phyloP scores from a whole-genome alignment of 1,140 invertebrate species.

The Drosophila littoralis region DNA sequence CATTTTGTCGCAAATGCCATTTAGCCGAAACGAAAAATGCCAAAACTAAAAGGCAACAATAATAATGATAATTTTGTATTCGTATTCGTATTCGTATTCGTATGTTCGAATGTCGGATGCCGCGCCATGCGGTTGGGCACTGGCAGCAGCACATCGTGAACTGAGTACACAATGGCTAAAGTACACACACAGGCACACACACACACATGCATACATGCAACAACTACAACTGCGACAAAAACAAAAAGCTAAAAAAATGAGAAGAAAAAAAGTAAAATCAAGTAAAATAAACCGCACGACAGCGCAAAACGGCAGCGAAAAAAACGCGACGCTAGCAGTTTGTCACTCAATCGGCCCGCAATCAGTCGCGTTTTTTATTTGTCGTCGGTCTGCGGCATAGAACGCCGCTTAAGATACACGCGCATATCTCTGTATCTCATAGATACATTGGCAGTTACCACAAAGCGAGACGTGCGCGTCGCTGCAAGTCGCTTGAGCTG shows the following conservation, averaged over 20 bases:
- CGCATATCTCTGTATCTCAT: slow-evolving; percentile 54
- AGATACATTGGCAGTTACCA: slow-evolving; percentile 39
- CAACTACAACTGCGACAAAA: slow-evolving; percentile 6
- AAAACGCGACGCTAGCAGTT: slow-evolving; percentile 72
- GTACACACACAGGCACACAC: slow-evolving; percentile 57
- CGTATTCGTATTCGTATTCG: slow-evolving; percentile 31
- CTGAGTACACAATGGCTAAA: slow-evolving; percentile 81
- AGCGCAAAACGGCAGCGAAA: slow-evolving; percentile 64
- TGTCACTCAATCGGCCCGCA: slow-evolving; percentile 79
- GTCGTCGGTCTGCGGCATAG: slow-evolving; percentile 4
- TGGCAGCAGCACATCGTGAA: slow-evolving; percentile 61
- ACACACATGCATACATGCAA: neutral
- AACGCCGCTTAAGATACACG: neutral
- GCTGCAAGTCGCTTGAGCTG: slow-evolving; percentile 36
- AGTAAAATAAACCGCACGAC: slow-evolving; percentile 73
- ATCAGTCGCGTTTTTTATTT: slow-evolving; percentile 71
- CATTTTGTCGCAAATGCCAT: slow-evolving; percentile 48
- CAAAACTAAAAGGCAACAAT: slow-evolving; percentile 40
- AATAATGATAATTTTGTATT: slow-evolving; percentile 53
- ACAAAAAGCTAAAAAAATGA: slow-evolving; percentile 4
- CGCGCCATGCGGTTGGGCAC: slow-evolving; percentile 49
- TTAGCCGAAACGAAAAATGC: slow-evolving; percentile 43
- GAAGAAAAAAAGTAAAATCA: slow-evolving; percentile 30
- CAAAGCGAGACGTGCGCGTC: slow-evolving; percentile 33
- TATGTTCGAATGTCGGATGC: slow-evolving; percentile 1